phyloP scores from a whole-genome alignment of 1,140 invertebrate species.

The Cydia strobilella region DNA sequence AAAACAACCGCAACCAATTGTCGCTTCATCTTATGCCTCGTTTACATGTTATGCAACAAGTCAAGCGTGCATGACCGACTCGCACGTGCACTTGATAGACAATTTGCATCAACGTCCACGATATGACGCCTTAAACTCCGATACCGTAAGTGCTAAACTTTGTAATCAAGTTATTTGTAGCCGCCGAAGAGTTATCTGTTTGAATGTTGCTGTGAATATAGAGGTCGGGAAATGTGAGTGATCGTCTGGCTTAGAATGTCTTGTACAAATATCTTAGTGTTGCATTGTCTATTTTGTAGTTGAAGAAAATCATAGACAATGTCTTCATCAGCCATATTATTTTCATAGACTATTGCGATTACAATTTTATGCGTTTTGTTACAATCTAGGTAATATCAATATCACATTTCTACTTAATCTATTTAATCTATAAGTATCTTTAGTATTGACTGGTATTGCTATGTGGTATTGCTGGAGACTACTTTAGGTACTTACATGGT shows the following conservation, averaged over 20 bases:
- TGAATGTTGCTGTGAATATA: background rate
- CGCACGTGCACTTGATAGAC: slow-evolving; percentile 39
- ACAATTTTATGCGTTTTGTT: background rate
- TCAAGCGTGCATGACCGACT: slow-evolving; percentile 40
- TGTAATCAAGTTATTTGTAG: slow-evolving; percentile 18
- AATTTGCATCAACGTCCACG: slow-evolving; percentile 42
- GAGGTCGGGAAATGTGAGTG: background rate
- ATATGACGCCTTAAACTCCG: slow-evolving; percentile 28
- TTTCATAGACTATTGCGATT: background rate
- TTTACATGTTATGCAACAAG: slow-evolving; percentile 24
- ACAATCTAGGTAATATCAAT: no score
- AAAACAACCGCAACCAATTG: background rate
- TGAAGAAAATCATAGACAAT: background rate
- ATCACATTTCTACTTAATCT: no score
- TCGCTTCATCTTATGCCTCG: slow-evolving; percentile 13
- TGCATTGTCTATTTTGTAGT: background rate
- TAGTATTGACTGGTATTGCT: no score
- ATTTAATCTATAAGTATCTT: no score
- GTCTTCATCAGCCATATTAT: slow-evolving; percentile 2
- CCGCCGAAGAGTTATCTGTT: slow-evolving; percentile 1
- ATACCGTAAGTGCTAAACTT: slow-evolving; percentile 29
- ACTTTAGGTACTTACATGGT: no score
- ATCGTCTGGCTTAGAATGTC: background rate
- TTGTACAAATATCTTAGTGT: background rate
- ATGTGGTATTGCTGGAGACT: no score